Conservation (phyloP, 2,888 invertebrate species). For the Abscondita cerata region DNA sequence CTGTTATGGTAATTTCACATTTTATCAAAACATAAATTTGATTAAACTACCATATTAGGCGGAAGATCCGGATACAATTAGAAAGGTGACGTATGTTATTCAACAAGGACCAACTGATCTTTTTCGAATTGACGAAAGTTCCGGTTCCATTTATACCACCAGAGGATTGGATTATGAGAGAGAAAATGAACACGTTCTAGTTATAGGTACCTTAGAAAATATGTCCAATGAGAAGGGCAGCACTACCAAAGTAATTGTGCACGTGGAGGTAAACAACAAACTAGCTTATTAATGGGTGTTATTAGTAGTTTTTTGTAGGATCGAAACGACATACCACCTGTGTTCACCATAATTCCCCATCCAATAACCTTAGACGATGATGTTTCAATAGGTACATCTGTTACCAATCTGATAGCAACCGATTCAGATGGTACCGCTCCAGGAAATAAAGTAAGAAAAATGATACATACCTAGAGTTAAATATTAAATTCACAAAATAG, state of each 20-base stretch:
- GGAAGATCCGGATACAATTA: conserved; percentile 80
- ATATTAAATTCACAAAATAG: conserved; percentile 46
- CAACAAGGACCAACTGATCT: conserved; percentile 81
- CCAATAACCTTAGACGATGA: conserved; percentile 86
- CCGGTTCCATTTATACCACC: conserved; percentile 79
- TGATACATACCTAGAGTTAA: neutral
- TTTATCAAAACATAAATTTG: neutral
- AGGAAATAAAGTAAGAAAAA: conserved; percentile 72
- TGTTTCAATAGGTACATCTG: conserved; percentile 79
- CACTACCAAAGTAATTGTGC: conserved; percentile 75
- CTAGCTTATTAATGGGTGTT: neutral
- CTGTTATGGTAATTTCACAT: conserved; percentile 73
- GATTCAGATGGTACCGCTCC: conserved; percentile 88
- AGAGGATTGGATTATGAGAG: conserved; percentile 81
- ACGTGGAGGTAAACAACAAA: conserved; percentile 66
- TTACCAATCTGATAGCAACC: conserved; percentile 79
- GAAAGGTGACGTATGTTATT: conserved; percentile 84
- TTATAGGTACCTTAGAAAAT: conserved; percentile 86
- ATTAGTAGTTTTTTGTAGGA: conserved; percentile 64
- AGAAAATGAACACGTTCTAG: conserved; percentile 73
- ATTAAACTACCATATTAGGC: conserved; percentile 66
- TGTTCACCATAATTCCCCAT: conserved; percentile 82
- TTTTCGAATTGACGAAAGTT: conserved; percentile 82
- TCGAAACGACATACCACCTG: conserved; percentile 87
- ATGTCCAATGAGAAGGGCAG: conserved; percentile 71